Evolutionary conservation across 1,140 invertebrate species (phyloP), one percentile per base, ranked within the genome.

Genomic region (Octopus bimaculoides): DNA sequence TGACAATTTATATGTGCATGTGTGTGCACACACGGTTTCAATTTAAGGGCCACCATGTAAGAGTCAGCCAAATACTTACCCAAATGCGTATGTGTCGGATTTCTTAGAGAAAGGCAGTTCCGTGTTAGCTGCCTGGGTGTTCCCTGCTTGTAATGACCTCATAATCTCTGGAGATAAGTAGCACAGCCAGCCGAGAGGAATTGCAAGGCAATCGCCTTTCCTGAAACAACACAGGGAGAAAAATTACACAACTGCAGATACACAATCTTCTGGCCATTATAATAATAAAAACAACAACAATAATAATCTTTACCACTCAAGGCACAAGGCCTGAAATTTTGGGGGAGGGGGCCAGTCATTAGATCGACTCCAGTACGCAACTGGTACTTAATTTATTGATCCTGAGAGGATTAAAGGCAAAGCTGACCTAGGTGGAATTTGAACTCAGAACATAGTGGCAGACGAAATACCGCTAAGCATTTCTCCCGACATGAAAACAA

Each of bases 51-150:
- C 26, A 41, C 26, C 26, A 41, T 41, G 26, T 2, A 41, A 3
- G 26, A 41, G 26, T 2, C 26, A 41, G 26, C 26, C 6, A 78
- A 75, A 14, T 73, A 91, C 91, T 90, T 91, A 97, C 96, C 98
- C 98, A 92, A 99, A 99, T 78, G 98, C 96, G 91, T 98, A 99
- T 74, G 99, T 94, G 91, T 99, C 98, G 17, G 96, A 97, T 76
- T 93, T 93, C 87, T 94, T 94, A 61, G 95, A 94, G 90, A 99
- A 99, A 77, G 97, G 96, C 85, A 99, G 91, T 86, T 96, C 95
- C 26, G 81, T 85, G 74, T 84, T 85, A 8, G 89, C 26, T 91
- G 93, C 85, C 93, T 93, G 83, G 88, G 87, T 85, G 92, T 91
- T 75, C 94, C 95, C 86, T 92, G 87, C 86, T 77, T 87, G 85